A percentile compares a stretch with the other conserved stretches of the same genome.
Conservation (phyloP, 2,113 vertebrate species). For the Glareola pratincola region DNA sequence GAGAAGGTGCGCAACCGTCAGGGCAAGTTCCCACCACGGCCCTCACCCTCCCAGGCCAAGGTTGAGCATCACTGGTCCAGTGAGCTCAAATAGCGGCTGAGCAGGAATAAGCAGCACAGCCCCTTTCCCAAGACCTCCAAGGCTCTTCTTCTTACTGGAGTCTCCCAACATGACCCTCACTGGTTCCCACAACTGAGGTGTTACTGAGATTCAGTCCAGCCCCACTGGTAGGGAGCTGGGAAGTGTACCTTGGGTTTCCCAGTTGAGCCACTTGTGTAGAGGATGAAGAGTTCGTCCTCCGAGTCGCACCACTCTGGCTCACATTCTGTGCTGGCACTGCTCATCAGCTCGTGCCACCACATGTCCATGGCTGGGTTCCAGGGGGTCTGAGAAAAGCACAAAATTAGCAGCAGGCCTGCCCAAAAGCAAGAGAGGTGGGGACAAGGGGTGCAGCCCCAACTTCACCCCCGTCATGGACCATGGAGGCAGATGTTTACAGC, state of each 20-base stretch:
- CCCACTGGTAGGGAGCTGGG: neutral
- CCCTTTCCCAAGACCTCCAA: neutral
- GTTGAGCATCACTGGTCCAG: neutral
- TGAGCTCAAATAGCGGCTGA: neutral
- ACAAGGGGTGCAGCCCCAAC: neutral
- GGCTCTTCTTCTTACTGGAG: neutral
- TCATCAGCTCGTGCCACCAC: constrained; percentile 90
- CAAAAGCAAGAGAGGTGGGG: neutral
- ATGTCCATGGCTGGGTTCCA: constrained; percentile 87
- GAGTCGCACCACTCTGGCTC: constrained; percentile 95
- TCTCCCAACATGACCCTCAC: accelerated
- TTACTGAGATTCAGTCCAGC: neutral
- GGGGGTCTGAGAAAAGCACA: constrained; percentile 74
- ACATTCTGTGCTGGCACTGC: constrained; percentile 80
- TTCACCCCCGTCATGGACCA: accelerated
- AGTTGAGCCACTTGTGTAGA: constrained; percentile 96
- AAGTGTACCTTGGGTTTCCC: constrained; percentile 91
- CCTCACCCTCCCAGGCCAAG: neutral
- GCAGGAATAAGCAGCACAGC: neutral
- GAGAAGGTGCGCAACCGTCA: neutral
- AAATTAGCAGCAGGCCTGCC: neutral
- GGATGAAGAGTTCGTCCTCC: constrained; percentile 93
- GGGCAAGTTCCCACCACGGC: neutral
- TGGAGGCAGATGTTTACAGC: neutral
- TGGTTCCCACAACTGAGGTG: neutral